These are phyloP conservation scores for Dasypus novemcinctus DNA, from an alignment of 2,113 vertebrate genomes.

Conservation along the genomic window DNA sequence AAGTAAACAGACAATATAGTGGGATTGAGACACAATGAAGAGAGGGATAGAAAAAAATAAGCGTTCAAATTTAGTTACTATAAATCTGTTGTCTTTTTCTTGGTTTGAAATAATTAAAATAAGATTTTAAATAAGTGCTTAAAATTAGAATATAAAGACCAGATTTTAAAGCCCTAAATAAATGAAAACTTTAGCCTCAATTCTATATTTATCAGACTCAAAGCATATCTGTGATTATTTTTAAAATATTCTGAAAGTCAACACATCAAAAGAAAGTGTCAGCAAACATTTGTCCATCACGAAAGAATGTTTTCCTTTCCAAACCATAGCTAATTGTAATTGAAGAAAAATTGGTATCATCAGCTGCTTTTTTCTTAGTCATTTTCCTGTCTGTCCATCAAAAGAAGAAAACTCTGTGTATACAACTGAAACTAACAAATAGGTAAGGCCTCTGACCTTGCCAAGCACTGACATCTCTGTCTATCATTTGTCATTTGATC, in stretches of 20 bases:
- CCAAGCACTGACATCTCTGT: slow-evolving; percentile 50
- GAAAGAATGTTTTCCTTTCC: slow-evolving; percentile 14
- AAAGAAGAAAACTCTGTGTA: slow-evolving; percentile 29
- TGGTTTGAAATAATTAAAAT: neutral
- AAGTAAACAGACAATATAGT: neutral
- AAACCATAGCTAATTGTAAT: slow-evolving; percentile 57
- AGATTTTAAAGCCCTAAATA: neutral
- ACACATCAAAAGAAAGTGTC: neutral
- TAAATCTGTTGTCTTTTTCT: neutral
- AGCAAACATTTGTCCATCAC: slow-evolving; percentile 36
- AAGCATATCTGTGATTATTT: slow-evolving; percentile 33
- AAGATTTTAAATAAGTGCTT: neutral
- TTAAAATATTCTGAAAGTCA: neutral
- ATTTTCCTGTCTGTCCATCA: slow-evolving; percentile 58
- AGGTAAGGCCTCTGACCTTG: slow-evolving; percentile 74
- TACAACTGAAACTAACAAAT: slow-evolving; percentile 70
- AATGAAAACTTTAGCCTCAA: neutral
- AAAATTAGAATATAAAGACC: neutral
- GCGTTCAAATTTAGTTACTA: neutral
- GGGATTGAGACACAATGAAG: neutral
- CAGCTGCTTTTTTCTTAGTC: slow-evolving; percentile 69
- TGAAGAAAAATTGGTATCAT: slow-evolving; percentile 78
- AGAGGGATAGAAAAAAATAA: neutral
- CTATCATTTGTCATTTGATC: slow-evolving; percentile 82
- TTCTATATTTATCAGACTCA: neutral